These are phyloP conservation scores for Festucalex cinctus DNA, from an alignment of 2,113 vertebrate species.

Conservation along the genomic window DNA sequence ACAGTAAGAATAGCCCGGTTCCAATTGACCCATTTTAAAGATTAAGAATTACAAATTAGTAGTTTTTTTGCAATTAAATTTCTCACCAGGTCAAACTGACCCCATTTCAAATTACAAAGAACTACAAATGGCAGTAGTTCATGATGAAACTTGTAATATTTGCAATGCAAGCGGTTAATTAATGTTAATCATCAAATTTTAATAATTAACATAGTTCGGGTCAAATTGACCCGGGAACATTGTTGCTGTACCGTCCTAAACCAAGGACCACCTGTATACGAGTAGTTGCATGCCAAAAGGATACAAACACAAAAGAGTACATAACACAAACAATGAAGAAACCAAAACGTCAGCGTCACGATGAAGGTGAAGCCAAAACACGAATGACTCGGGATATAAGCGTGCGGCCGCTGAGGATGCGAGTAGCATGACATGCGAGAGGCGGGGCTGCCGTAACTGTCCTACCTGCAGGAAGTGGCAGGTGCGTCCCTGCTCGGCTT, in stretches of 20 bases:
- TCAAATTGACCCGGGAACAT: too few species aligned
- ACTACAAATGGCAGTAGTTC: too few species aligned
- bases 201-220: too few species aligned
- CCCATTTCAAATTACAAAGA: too few species aligned
- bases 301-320: slow-evolving; percentile 22
- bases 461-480: slow-evolving; percentile 96
- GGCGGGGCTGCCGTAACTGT: slow-evolving; percentile 34
- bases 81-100: too few species aligned
- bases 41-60: too few species aligned
- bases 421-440: slow-evolving; percentile 31
- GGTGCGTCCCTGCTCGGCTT: slow-evolving; percentile 91
- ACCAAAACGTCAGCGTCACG: background rate
- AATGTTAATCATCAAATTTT: too few species aligned
- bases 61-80: too few species aligned
- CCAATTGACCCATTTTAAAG: too few species aligned
- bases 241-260: background rate
- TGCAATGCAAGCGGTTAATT: too few species aligned
- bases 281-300: background rate
- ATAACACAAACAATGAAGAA: slow-evolving; percentile 7
- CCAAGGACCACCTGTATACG: background rate
- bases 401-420: slow-evolving; percentile 1
- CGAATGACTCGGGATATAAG: background rate
- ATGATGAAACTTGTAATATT: too few species aligned
- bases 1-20: too few species aligned
- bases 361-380: slow-evolving; percentile 7